Evolutionary conservation across 2,113 vertebrate species (phyloP).

Genomic region (Hiodon tergisus): DNA sequence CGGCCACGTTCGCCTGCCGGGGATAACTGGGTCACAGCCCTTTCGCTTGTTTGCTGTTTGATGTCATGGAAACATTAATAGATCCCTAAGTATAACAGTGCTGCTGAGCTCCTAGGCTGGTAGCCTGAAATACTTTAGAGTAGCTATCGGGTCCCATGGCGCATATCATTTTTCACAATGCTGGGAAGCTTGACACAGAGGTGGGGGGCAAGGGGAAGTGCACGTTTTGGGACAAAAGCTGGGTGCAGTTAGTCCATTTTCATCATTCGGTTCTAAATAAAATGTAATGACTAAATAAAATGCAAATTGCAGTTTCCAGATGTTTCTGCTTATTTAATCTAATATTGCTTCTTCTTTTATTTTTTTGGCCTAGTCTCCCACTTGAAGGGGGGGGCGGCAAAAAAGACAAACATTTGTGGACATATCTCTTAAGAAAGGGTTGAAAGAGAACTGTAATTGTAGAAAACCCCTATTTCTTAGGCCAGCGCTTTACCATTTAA

Average conservation of each 20-base stretch:
- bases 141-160: constrained; percentile 31
- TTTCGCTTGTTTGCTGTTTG: constrained; percentile 36
- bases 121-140: constrained; percentile 36
- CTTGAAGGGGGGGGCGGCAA: not conserved
- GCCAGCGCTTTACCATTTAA: constrained; percentile 3
- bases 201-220: constrained; percentile 25
- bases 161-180: constrained; percentile 38
- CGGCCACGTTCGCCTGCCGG: not conserved
- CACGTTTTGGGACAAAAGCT: not conserved
- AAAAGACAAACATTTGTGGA: too few species aligned
- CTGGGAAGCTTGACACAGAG: constrained; percentile 40
- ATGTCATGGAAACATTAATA: constrained; percentile 57
- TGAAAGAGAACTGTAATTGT: not conserved
- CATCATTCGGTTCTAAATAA: not conserved
- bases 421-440: not conserved
- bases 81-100: constrained; percentile 41
- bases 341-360: not conserved
- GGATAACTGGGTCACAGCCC: constrained; percentile 31
- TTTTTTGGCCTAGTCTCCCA: not conserved
- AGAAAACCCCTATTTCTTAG: not conserved
- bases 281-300: not conserved
- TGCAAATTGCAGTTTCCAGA: not conserved
- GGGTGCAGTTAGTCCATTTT: not conserved
- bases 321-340: not conserved
- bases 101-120: constrained; percentile 31